Evolutionary conservation across 2,113 vertebrate genomes (phyloP).

Genomic region (Larimichthys crocea): DNA sequence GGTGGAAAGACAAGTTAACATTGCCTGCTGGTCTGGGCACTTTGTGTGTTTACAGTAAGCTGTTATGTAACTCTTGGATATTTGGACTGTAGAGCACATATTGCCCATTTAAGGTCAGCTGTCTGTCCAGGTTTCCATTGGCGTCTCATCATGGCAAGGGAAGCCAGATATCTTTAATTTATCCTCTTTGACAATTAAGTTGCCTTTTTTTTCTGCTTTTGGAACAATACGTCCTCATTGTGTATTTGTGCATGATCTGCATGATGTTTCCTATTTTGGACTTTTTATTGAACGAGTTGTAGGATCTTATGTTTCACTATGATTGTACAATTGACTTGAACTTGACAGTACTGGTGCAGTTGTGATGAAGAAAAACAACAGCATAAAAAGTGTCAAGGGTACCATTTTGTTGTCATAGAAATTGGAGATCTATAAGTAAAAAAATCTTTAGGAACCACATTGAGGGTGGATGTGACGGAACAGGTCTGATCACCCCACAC

Average conservation of each 20-base stretch:
- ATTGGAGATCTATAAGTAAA: neutral
- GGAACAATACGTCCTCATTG: neutral
- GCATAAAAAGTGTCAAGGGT: neutral
- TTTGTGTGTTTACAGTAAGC: conserved; percentile 57
- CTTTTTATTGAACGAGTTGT: no score
- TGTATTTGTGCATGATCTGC: neutral
- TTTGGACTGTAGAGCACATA: conserved; percentile 34
- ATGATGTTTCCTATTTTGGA: no score
- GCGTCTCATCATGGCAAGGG: conserved; percentile 10
- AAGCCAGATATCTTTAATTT: conserved; percentile 25
- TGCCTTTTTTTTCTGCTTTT: neutral
- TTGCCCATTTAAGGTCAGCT: conserved; percentile 69
- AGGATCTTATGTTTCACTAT: no score
- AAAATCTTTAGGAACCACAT: neutral
- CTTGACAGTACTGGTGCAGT: neutral
- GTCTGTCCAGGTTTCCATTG: conserved; percentile 62
- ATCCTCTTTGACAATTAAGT: conserved; percentile 27
- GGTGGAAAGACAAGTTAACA: neutral
- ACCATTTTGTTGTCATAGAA: neutral
- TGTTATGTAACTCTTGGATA: conserved; percentile 50
- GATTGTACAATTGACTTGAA: no score
- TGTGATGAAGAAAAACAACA: neutral
- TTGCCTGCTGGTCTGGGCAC: neutral
- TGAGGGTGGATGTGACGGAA: neutral
- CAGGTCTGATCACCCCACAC: neutral